Evolutionary conservation across 2,113 vertebrate genomes (phyloP), one percentile per base, ranked within the genome.

Genomic region (Astatoreochromis straeleni): DNA sequence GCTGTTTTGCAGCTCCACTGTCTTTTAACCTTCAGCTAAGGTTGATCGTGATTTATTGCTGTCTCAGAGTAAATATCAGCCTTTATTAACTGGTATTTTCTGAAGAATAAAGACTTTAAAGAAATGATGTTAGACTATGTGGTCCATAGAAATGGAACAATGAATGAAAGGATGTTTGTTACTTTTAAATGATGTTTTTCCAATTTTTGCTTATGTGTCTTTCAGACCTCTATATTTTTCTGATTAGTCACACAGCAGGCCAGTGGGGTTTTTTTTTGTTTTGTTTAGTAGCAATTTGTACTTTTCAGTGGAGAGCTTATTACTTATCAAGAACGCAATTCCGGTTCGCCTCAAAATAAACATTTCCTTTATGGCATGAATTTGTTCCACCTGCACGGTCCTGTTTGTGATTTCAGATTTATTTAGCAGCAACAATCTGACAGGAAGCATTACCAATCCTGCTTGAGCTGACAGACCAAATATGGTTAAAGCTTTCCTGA

Each of bases 241-340:
- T 40, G 14, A 12, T 26, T 38, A 40, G 12, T 54, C 49, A 54
- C 21, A 80, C 79, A 80, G 1, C 33, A 38, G 33, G 11, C 0
- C 60, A 21, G 3, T 21, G 60, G 7, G 0, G 21, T 21, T 0
- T 1, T 5, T n/a, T 26, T 16, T 33, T 7, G 7, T 65, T 65
- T 65, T 38, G 33, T 13, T 21, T 65, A 13, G 54, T 35, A 57
- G 8, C 2, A 40, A 12, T 17, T 42, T 81, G 14, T 17, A 29
- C 57, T 45, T 81, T 57, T 19, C 9, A 40, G 19, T 40, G 49
- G 13, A 3, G 11, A 14, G 49, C 9, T 31, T 38, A 16, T 81
- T 26, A 26, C 33, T 19, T 16, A 81, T 19, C 49, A 17, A 24
- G 78, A 38, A 81, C 0, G 0, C 79, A 57, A 12, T 81, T 80